Base-by-base conservation (phyloP, 2,888 invertebrate species). In the Diaprepes abbreviatus region DNA sequence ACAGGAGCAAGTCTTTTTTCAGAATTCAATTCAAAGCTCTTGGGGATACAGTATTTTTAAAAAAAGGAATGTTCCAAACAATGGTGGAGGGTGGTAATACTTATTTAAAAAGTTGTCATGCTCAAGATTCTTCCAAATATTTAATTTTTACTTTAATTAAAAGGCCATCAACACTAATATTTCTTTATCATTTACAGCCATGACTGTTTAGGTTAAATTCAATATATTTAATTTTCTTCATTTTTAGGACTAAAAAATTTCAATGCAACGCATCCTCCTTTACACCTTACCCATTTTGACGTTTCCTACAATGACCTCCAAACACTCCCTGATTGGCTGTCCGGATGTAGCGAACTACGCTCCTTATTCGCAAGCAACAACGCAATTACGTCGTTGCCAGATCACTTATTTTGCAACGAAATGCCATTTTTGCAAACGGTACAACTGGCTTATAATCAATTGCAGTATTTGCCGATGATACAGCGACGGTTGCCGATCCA, bases 291-390 rank as follows among this genome's bases (percentile, higher is more conserved):
- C 74, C 92, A 93, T 80, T 87, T 95, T 48, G 92, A 95, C 79
- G 89, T 94, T 9, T 93, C 93, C 5, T 90, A 92, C 81, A 94
- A 94, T 79, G 90, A 90, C 77, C 83, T 94, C 68, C 89, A 89
- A 17, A 85, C 89, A 4, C 83, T 94, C 58, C 94, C 94, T 0
- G 91, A 91, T 76, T 94, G 94, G 94, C 85, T 92, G 43, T 90
- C 90, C 9, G 89, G 90, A 33, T 91, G 94, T 78, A 89, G 89
- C 14, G 89, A 91, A 71, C 85, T 94, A 50, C 88, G 90, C 50
- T 90, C 90, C 7, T 85, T 94, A 10, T 91, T 91, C 76, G 93
- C 92, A 12, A 91, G 90, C 75, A 91, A 93, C 81, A 94, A 94
- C 79, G 86, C 88, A 45, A 83, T 94, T 50, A 87, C 88, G 28